Percentiles rank a stretch among this genome's conserved stretches.
Conservation (phyloP, 2,113 vertebrate species). For the Burhinus bistriatus region DNA sequence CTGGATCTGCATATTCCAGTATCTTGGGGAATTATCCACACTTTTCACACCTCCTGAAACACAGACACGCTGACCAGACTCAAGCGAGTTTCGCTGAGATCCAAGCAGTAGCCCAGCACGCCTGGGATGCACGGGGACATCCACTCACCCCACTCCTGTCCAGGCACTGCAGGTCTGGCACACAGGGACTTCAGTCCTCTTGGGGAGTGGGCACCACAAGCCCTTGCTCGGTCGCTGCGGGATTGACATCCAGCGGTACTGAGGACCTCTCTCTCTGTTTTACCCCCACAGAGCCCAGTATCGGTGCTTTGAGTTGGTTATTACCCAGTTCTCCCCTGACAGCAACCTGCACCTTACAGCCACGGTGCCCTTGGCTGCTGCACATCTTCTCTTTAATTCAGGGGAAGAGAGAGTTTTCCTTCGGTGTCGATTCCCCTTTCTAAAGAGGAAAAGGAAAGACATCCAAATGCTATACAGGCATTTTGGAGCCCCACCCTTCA, state of each 20-base stretch:
- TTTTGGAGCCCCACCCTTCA: background rate
- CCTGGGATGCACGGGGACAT: fast-evolving
- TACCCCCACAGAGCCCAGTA: background rate
- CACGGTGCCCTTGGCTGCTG: background rate
- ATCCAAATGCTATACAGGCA: background rate
- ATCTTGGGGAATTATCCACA: background rate
- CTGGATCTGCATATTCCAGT: background rate
- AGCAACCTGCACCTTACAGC: background rate
- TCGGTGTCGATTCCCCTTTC: background rate
- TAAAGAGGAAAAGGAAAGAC: background rate
- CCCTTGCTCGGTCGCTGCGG: background rate
- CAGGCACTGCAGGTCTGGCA: background rate
- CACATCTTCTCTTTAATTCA: background rate
- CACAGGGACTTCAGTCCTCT: background rate
- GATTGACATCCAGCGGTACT: background rate
- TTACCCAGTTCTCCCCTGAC: fast-evolving
- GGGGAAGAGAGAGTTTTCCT: background rate
- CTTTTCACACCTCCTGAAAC: background rate
- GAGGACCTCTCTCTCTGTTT: background rate
- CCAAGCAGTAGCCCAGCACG: background rate
- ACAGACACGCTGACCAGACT: background rate
- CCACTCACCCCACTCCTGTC: fast-evolving
- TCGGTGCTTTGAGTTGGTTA: background rate
- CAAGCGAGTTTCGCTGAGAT: fast-evolving
- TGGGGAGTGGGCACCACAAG: background rate